Conservation (phyloP, 2,888 invertebrate genomes). For the Aleiodes alternator region DNA sequence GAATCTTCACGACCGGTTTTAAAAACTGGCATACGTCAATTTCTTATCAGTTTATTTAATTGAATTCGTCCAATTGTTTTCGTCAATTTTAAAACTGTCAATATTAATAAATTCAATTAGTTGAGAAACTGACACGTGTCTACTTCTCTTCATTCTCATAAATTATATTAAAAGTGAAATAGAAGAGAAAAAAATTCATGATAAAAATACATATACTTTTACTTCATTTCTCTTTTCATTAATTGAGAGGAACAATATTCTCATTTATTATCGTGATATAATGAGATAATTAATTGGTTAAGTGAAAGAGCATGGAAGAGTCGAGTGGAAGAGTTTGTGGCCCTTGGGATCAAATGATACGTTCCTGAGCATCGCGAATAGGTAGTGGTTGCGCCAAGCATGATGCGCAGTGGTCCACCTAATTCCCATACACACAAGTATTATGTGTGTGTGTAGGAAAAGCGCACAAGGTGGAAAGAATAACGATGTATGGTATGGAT, state of each 20-base stretch:
- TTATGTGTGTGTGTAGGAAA: slow-evolving; percentile 30
- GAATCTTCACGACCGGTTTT: slow-evolving; percentile 6
- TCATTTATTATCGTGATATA: no score
- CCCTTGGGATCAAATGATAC: no score
- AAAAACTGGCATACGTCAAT: slow-evolving; percentile 1
- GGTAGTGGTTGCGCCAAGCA: slow-evolving; percentile 50
- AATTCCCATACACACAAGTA: neutral
- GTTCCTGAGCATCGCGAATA: neutral
- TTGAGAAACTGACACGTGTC: neutral
- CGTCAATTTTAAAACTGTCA: neutral
- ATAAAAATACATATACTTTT: slow-evolving; percentile 38
- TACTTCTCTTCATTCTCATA: neutral
- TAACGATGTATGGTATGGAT: slow-evolving; percentile 49
- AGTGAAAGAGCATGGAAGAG: no score
- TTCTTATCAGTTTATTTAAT: neutral
- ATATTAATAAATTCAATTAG: neutral
- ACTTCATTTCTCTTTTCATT: neutral
- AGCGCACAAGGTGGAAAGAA: slow-evolving; percentile 42
- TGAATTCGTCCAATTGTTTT: no score
- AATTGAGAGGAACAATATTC: no score
- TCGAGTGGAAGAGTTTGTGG: no score
- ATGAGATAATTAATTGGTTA: no score
- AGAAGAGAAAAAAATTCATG: slow-evolving; percentile 23
- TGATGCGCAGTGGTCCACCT: slow-evolving; percentile 39
- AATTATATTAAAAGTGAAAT: slow-evolving; percentile 31